A percentile compares a stretch with the other conserved stretches of the same genome.
phyloP scores from a whole-genome alignment of 2,797 vertebrate genomes.

The Carcharodon carcharias region DNA sequence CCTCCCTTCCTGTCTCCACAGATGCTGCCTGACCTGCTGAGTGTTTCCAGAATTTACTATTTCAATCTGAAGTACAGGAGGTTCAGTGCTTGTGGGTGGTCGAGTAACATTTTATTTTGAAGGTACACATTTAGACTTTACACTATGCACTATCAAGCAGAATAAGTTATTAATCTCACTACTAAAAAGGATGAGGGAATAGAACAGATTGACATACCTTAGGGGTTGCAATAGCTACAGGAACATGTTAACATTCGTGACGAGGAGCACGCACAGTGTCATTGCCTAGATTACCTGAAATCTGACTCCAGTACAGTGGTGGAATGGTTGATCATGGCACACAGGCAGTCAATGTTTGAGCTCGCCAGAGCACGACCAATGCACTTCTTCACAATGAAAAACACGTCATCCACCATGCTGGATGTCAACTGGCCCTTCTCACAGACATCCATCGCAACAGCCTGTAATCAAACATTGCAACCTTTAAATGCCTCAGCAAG shows the following conservation, averaged over 20 bases:
- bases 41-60: neutral
- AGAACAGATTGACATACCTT: neutral
- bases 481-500: neutral
- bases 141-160: neutral
- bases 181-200: neutral
- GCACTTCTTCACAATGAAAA: conserved; percentile 98
- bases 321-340: conserved; percentile 98
- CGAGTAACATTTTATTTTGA: neutral
- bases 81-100: neutral
- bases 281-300: conserved; percentile 68
- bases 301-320: conserved; percentile 88
- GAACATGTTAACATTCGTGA: neutral
- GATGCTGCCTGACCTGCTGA: neutral
- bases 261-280: neutral
- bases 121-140: neutral
- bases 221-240: neutral
- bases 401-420: conserved; percentile 98
- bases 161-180: neutral
- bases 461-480: conserved; percentile 54
- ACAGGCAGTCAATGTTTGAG: conserved; percentile 93
- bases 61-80: neutral
- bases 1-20: neutral
- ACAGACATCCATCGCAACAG: conserved; percentile 84
- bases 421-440: conserved; percentile 91
- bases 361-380: conserved; percentile 90